Percentiles rank a stretch among this genome's conserved stretches.
Evolutionary conservation across 1,140 invertebrate genomes (phyloP).

Genomic region (Drosophila repleta): DNA sequence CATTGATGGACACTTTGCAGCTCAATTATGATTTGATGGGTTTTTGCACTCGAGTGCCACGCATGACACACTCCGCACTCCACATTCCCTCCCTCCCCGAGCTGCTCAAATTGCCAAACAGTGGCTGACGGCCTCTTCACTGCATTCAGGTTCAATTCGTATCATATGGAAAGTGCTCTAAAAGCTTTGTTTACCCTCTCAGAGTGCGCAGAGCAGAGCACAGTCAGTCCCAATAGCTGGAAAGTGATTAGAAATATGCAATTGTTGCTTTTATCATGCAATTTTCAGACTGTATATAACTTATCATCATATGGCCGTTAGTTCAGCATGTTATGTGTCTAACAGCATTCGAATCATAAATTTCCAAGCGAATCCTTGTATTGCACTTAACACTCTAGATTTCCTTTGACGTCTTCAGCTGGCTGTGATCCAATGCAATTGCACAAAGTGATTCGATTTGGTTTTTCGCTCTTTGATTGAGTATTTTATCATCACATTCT

Average conservation of each 20-base stretch:
- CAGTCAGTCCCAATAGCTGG: not conserved
- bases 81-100: no score
- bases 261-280: not conserved
- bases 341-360: no score
- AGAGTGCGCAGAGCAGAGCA: not conserved
- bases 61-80: constrained; percentile 1
- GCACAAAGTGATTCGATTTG: not conserved
- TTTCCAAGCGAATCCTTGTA: no score
- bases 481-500: not conserved
- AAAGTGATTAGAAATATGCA: not conserved
- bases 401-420: no score
- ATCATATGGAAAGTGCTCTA: constrained; percentile 15
- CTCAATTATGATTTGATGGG: constrained; percentile 25
- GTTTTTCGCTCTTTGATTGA: not conserved
- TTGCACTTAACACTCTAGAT: no score
- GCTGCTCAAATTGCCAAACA: not conserved
- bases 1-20: constrained; percentile 20
- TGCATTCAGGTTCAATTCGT: constrained; percentile 21
- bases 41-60: constrained; percentile 7
- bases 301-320: not conserved
- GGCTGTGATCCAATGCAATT: not conserved
- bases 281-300: no score
- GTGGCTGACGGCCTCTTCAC: constrained; percentile 1
- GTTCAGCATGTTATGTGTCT: not conserved
- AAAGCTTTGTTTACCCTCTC: constrained; percentile 4